Conservation (phyloP, 2,797 vertebrate species). For the Sebastes aleutianus region DNA sequence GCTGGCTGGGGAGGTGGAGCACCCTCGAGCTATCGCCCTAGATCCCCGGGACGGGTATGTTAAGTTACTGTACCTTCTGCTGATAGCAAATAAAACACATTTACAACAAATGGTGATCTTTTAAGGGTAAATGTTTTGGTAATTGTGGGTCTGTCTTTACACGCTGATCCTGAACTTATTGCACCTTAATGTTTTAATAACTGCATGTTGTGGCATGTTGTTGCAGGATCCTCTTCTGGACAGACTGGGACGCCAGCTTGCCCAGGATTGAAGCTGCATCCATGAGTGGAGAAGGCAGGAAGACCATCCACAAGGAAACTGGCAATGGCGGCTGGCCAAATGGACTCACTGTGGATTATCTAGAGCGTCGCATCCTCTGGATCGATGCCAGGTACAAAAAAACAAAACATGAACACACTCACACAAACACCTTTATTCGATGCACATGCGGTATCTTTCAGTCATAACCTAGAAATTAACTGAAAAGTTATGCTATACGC, state of each 20-base stretch:
- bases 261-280: constrained; percentile 96
- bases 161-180: not conserved
- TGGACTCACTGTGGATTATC: constrained; percentile 95
- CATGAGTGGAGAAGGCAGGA: constrained; percentile 94
- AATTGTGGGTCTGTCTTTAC: not conserved
- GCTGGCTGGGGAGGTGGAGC: constrained; percentile 93
- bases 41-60: constrained; percentile 88
- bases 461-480: not conserved
- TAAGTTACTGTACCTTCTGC: not conserved
- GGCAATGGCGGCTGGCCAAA: constrained; percentile 97
- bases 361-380: constrained; percentile 96
- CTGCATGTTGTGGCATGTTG: not conserved
- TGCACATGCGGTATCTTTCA: not conserved
- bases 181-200: not conserved
- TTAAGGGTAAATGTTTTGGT: not conserved
- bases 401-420: not conserved
- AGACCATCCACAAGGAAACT: constrained; percentile 95
- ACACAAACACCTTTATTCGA: not conserved
- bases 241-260: constrained; percentile 97
- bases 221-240: constrained; percentile 96
- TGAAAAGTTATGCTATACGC: not conserved
- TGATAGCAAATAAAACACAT: not conserved
- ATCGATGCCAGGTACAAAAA: constrained; percentile 92
- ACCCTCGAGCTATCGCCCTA: constrained; percentile 92
- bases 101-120: not conserved